phyloP scores from a whole-genome alignment of 53 echinoderm and acorn worm species.

The Echinometra lucunter region DNA sequence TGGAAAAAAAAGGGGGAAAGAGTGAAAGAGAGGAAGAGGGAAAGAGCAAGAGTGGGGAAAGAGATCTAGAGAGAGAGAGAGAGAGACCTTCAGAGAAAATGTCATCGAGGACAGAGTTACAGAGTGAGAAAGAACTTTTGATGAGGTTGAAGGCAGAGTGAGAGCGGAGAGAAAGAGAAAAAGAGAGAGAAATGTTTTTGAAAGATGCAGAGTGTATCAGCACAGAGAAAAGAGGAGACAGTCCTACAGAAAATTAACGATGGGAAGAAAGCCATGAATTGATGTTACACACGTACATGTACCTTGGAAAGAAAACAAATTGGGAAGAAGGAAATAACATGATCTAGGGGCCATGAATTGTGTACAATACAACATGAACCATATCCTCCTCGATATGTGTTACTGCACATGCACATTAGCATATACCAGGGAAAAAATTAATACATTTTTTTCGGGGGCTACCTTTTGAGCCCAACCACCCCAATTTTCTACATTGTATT shows the following conservation, averaged over 20 bases:
- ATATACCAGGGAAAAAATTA: no score
- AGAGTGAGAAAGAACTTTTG: not conserved
- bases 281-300: not conserved
- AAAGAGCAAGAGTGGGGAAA: not conserved
- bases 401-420: no score
- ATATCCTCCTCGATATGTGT: no score
- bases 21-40: slow-evolving; percentile 10
- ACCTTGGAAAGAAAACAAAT: no score
- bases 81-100: not conserved
- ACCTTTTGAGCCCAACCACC: no score
- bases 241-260: not conserved
- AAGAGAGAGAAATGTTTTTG: not conserved
- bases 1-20: not conserved
- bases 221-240: not conserved
- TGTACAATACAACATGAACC: no score
- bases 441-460: no score
- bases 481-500: no score
- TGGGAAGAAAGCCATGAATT: not conserved
- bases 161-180: not conserved
- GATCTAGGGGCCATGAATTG: no score
- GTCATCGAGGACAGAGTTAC: not conserved
- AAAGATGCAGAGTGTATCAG: not conserved
- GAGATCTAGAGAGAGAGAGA: not conserved
- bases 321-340: not conserved
- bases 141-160: no score